These are phyloP conservation scores for Lytechinus pictus DNA, from an alignment of 35 echinoderm and acorn worm species.

Conservation along the genomic window DNA sequence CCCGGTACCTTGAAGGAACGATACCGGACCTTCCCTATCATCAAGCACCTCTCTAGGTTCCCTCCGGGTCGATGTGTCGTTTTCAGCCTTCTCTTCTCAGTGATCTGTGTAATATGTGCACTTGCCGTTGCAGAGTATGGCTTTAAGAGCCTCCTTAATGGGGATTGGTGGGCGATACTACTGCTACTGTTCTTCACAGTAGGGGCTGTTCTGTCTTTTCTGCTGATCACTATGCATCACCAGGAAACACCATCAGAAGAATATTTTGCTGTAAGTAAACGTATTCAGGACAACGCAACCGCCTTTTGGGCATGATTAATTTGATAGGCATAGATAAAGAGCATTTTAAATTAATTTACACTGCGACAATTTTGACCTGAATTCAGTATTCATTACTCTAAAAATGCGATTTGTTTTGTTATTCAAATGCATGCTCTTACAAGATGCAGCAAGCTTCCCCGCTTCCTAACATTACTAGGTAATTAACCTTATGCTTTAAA, in stretches of 20 bases:
- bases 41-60: neutral
- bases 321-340: too few relatives aligned
- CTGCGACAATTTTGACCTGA: too few relatives aligned
- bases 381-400: too few relatives aligned
- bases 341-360: too few relatives aligned
- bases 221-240: constrained; percentile 67
- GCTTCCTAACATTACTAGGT: too few relatives aligned
- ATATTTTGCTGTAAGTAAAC: constrained; percentile 10
- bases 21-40: neutral
- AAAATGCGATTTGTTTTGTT: too few relatives aligned
- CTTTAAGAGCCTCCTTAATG: neutral
- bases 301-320: too few relatives aligned
- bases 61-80: constrained; percentile 47
- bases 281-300: too few relatives aligned
- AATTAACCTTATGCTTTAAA: too few relatives aligned
- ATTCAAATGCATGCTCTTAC: too few relatives aligned
- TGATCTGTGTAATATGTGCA: constrained; percentile 22
- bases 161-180: constrained; percentile 60
- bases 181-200: constrained; percentile 1
- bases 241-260: neutral
- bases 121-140: constrained; percentile 18
- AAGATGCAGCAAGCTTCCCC: too few relatives aligned
- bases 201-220: constrained; percentile 56
- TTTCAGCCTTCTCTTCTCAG: constrained; percentile 39
- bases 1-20: constrained; percentile 39